Base-by-base conservation (phyloP, 2,113 vertebrate species). In the Pseudolaguvia tuberculata region DNA sequence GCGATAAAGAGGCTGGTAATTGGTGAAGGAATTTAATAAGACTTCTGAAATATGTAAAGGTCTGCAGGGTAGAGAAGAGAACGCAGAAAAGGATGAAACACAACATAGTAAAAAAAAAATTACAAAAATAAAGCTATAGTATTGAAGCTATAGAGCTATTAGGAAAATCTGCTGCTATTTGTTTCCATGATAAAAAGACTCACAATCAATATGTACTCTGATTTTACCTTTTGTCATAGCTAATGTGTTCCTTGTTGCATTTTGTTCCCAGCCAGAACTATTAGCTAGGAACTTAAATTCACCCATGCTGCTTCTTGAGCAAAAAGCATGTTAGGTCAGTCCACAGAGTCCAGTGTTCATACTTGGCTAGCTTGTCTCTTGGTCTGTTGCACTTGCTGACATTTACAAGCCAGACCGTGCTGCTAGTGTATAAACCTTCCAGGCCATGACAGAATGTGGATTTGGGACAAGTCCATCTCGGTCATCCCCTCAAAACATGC, bases 11-110 rank as follows among this genome's bases (percentile, higher is more conserved):
- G 82, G 83, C 79, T 86, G 77, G 86, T 88, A 88, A 91, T 88
- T 90, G 88, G 85, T 84, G 84, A 84, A 86, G 86, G 86, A 90
- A 91, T 90, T 91, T 89, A 91, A 91, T 89, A 91, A 91, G 88
- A 88, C 85, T 84, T 88, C 86, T 88, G 88, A 91, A 90, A 89
- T 89, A 89, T 88, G 85, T 84, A 87, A 83, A 75, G 85, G 87
- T 88, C 77, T 71, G 59, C 39, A 56, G 69, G 73, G 35, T 12
- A 67, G 66, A 67, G 48, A 63, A 10, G 7, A 53, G 56, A 39
- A 42, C 56, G 31, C 25, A 59, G 52, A 55, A 25, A 52, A 72
- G 50, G 42, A 9, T 2, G 52, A 61, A 61, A 50, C 75, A 27
- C 12, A 31, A 15, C 17, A 10, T 29, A 47, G 42, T 56, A 25